Evolutionary conservation across 2,888 invertebrate species (phyloP).

Genomic region (Rhamnusium bicolor): DNA sequence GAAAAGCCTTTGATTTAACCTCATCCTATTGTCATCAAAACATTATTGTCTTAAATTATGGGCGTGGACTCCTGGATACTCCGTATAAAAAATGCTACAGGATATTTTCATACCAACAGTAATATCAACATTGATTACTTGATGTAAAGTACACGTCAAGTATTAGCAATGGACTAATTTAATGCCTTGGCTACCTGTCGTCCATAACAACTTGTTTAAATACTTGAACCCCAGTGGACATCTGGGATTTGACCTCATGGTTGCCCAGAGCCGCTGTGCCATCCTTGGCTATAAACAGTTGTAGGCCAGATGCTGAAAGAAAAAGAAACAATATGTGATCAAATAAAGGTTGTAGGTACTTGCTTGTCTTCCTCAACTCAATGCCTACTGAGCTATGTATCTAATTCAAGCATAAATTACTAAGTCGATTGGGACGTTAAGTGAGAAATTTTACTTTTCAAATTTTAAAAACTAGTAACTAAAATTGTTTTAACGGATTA

Average conservation of each 20-base stretch:
- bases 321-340: background rate
- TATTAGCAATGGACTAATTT: background rate
- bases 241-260: constrained; percentile 85
- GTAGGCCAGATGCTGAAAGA: constrained; percentile 85
- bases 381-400: no score
- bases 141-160: constrained; percentile 20
- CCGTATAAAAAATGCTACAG: constrained; percentile 44
- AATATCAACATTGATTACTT: constrained; percentile 45
- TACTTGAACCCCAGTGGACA: constrained; percentile 77
- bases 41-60: constrained; percentile 9
- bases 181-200: constrained; percentile 75
- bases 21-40: constrained; percentile 13
- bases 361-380: no score
- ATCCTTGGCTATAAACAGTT: constrained; percentile 91
- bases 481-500: no score
- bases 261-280: constrained; percentile 90
- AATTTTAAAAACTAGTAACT: no score
- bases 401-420: no score
- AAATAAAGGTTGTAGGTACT: no score
- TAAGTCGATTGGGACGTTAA: no score
- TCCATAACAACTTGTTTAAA: constrained; percentile 86
- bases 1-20: background rate
- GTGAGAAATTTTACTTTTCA: no score
- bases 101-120: constrained; percentile 44
- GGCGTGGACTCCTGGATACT: constrained; percentile 11